Conservation (phyloP, 2,113 vertebrate species). For the Pseudorasbora parva region DNA sequence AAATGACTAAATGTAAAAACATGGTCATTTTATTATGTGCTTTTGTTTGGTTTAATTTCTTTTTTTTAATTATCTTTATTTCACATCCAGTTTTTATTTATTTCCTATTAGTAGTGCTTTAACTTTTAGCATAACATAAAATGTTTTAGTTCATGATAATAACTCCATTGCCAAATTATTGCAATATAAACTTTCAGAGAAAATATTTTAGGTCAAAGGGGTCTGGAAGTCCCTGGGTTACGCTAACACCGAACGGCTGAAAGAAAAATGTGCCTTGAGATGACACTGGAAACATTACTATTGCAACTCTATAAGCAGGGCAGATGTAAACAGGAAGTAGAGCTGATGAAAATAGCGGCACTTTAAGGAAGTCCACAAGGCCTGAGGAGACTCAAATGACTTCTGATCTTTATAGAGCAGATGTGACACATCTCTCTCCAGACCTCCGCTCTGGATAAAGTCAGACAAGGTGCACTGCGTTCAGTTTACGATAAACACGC, state of each 20-base stretch:
- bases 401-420: slow-evolving; percentile 23
- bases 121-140: background rate
- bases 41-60: too few relatives aligned
- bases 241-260: background rate
- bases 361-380: slow-evolving; percentile 55
- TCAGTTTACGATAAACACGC: background rate
- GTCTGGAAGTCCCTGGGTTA: background rate
- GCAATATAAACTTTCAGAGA: background rate
- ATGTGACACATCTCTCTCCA: background rate
- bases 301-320: slow-evolving; percentile 31
- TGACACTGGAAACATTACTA: slow-evolving; percentile 25
- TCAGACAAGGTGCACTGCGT: background rate
- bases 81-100: background rate
- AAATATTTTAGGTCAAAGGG: background rate
- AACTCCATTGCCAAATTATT: background rate
- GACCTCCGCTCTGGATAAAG: background rate
- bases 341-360: slow-evolving; percentile 56
- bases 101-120: too few relatives aligned
- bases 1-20: too few relatives aligned
- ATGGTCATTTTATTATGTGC: background rate
- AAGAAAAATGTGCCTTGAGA: background rate
- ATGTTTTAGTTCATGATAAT: background rate
- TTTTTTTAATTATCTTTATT: background rate
- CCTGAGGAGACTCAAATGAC: background rate
- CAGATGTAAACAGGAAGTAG: slow-evolving; percentile 63